These are phyloP conservation scores for Cyclopterus lumpus DNA, from an alignment of 2,797 vertebrate species.

Conservation along the genomic window DNA sequence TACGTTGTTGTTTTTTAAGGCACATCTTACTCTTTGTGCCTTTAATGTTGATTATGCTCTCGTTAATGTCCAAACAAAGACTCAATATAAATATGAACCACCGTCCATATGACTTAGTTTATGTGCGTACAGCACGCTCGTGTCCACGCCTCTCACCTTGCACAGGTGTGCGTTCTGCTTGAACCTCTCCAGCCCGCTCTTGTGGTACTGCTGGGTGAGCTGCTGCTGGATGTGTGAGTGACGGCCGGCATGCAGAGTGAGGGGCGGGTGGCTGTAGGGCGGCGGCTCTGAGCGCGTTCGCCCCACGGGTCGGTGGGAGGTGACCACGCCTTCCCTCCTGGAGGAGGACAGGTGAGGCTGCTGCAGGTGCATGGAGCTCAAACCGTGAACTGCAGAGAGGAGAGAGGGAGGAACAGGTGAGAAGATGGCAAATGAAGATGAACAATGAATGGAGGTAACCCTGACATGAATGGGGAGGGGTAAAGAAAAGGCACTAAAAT, in stretches of 20 bases:
- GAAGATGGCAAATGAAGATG: not conserved
- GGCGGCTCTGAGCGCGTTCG: constrained; percentile 91
- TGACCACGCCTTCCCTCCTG: constrained; percentile 60
- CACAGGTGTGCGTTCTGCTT: constrained; percentile 76
- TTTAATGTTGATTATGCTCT: not conserved
- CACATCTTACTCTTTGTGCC: not conserved
- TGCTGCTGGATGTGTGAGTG: constrained; percentile 63
- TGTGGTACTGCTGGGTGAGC: constrained; percentile 81
- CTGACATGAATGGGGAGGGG: not conserved
- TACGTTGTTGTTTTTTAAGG: not conserved
- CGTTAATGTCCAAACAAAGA: not conserved
- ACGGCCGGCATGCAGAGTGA: constrained; percentile 52
- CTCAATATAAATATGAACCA: not conserved
- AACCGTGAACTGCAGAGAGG: constrained; percentile 63
- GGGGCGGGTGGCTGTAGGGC: constrained; percentile 85
- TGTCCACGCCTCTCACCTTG: constrained; percentile 65
- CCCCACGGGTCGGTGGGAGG: constrained; percentile 87
- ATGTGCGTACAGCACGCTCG: not conserved
- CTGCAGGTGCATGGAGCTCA: constrained; percentile 58
- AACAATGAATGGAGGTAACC: not conserved
- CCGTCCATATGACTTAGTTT: not conserved
- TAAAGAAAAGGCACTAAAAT: not conserved
- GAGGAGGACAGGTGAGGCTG: constrained; percentile 59
- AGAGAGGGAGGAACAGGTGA: not conserved
- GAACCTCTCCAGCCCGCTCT: constrained; percentile 81